Evolutionary conservation across 2,113 vertebrate genomes (phyloP).

Genomic region (sheep (Ovis aries)): ARS-UI_Ramb_v3.0 NC_056056.1:37433001-37433500

Average conservation of each 20-base stretch:
- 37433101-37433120: background rate
- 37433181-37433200: background rate
- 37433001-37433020: background rate
- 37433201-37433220: background rate
- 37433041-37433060: background rate
- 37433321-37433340: background rate
- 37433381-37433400: background rate
- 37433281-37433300: background rate
- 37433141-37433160: background rate
- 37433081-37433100: background rate
- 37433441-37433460: too few relatives aligned
- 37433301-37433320: background rate
- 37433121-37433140: background rate
- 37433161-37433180: background rate
- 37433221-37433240: background rate
- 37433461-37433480: too few relatives aligned
- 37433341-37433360: background rate
- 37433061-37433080: background rate
- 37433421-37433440: too few relatives aligned
- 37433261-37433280: background rate
- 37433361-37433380: background rate
- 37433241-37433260: background rate
- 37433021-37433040: background rate
- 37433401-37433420: background rate
- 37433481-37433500: too few relatives aligned